These are phyloP conservation scores for Bolborhynchus lineola DNA, from an alignment of 2,113 vertebrate genomes.

Conservation along the genomic window DNA sequence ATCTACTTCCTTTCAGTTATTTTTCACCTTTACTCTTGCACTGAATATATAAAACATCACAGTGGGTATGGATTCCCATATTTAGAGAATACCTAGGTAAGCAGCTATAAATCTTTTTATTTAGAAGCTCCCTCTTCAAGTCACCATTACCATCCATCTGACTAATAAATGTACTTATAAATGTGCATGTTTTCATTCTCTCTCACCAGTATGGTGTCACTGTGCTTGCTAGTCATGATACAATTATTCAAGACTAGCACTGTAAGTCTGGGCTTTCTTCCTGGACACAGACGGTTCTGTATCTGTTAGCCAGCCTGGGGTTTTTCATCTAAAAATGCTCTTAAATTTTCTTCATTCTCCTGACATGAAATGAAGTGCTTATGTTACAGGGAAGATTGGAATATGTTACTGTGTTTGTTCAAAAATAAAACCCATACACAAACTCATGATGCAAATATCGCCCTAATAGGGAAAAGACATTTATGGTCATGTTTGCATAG, in stretches of 20 bases:
- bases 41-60: slow-evolving; percentile 21
- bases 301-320: background rate
- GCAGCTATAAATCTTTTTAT: slow-evolving; percentile 20
- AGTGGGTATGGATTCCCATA: slow-evolving; percentile 9
- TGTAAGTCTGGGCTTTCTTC: background rate
- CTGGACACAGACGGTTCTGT: background rate
- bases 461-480: slow-evolving; percentile 46
- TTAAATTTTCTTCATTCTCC: background rate
- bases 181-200: background rate
- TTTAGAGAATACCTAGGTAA: background rate
- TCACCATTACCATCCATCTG: background rate
- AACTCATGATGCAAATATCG: slow-evolving; percentile 25
- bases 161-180: slow-evolving; percentile 25
- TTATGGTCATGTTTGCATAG: slow-evolving; percentile 41
- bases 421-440: background rate
- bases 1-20: background rate
- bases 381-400: background rate
- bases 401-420: background rate
- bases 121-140: background rate
- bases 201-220: background rate
- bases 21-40: background rate
- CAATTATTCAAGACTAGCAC: background rate
- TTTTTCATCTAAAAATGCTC: background rate
- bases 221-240: background rate
- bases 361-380: background rate